Evolutionary conservation across 2,113 vertebrate species (phyloP), one percentile per base, ranked within the genome.

Genomic region (Ceyx melanurus): DNA sequence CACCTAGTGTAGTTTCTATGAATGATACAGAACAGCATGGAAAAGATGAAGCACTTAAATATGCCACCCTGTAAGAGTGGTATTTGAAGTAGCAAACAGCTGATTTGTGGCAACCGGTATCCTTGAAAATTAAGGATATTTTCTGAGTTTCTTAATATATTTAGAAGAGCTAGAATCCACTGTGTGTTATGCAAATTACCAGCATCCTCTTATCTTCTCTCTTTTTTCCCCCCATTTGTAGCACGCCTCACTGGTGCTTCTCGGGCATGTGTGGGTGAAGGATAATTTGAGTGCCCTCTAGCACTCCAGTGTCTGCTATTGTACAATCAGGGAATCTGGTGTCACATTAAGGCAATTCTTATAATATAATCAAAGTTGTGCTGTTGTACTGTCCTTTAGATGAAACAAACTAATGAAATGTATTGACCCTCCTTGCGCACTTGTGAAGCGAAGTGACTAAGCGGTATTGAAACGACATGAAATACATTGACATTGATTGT

Each of bases 351-450:
- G 94, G 96, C 96, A 95, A 95, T 95, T 93, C 93, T 94, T 89
- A 91, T 96, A 97, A 97, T 96, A 95, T 94, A 97, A 97, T 97
- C 97, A 97, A 97, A 97, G 95, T 97, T 96, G 91, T 96, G 96
- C 83, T 89, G 96, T 94, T 97, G 94, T 89, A 78, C 90, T 96
- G 95, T 97, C 96, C 97, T 97, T 95, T 90, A 95, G 97, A 97
- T 94, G 97, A 97, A 98, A 96, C 97, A 96, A 97, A 96, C 96
- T 97, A 97, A 98, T 98, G 97, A 98, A 97, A 97, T 95, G 92
- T 96, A 98, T 98, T 98, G 97, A 98, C 97, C 96, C 95, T 97
- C 94, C 94, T 97, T 92, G 94, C 22, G 5, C 94, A 84, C 95
- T 93, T 97, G 94, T 96, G 96, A 97, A 93, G 96, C 91, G 86